Evolutionary conservation across 2,113 vertebrate genomes (phyloP).

Genomic region (Rhea pennata): DNA sequence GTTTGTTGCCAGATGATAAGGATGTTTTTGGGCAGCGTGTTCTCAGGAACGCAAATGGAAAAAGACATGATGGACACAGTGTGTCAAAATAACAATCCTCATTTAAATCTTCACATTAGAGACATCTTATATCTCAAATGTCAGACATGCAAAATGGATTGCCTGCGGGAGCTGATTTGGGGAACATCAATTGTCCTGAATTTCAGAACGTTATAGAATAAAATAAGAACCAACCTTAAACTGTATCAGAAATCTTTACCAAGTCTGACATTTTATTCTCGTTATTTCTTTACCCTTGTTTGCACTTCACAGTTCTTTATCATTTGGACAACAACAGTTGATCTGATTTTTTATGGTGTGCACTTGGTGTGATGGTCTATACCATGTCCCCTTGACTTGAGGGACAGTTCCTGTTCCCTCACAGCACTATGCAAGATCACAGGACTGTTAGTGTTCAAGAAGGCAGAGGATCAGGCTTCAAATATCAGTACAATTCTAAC

Average conservation of each 20-base stretch:
- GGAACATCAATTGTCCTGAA: conserved; percentile 26
- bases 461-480: background rate
- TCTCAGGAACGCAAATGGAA: conserved; percentile 11
- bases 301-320: conserved; percentile 18
- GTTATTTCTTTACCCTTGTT: conserved; percentile 13
- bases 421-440: background rate
- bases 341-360: background rate
- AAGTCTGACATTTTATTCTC: conserved; percentile 9
- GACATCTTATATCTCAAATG: conserved; percentile 37
- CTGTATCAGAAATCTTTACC: conserved; percentile 9
- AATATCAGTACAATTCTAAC: background rate
- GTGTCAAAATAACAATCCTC: conserved; percentile 34
- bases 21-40: background rate
- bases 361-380: background rate
- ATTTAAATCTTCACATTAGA: background rate
- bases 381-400: background rate
- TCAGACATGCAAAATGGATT: conserved; percentile 38
- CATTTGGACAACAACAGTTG: background rate
- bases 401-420: background rate
- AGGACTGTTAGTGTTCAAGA: background rate
- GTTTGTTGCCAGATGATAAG: conserved; percentile 47
- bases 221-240: background rate
- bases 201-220: background rate
- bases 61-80: background rate
- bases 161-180: background rate